Conservation (phyloP, 2,113 vertebrate species). For the Pongo pygmaeus region DNA sequence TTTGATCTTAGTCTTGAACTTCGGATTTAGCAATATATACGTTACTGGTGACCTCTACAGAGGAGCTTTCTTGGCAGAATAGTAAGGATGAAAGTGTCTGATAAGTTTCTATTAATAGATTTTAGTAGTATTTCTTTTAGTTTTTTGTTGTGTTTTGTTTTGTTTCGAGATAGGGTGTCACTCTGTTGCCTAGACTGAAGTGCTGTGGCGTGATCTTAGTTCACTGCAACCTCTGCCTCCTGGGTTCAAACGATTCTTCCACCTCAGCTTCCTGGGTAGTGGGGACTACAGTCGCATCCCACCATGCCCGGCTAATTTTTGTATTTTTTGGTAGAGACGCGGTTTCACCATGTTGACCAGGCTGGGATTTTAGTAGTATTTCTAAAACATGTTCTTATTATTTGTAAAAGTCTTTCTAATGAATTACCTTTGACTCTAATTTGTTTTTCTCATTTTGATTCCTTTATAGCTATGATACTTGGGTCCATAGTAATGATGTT, state of each 20-base stretch:
- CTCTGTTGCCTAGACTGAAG: too few species aligned
- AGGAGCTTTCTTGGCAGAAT: not conserved
- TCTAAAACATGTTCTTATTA: not conserved
- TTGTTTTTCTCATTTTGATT: not conserved
- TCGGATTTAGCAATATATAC: not conserved
- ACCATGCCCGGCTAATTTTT: too few species aligned
- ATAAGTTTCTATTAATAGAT: not conserved
- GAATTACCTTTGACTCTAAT: slow-evolving; percentile 23
- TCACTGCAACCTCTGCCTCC: too few species aligned
- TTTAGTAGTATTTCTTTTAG: not conserved
- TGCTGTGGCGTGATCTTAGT: too few species aligned
- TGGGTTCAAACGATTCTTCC: too few species aligned
- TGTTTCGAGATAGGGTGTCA: too few species aligned
- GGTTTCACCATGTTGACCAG: too few species aligned
- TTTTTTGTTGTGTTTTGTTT: too few species aligned
- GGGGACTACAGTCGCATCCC: too few species aligned
- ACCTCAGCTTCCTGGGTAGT: too few species aligned
- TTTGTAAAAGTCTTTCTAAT: not conserved
- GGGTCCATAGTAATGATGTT: slow-evolving; percentile 93
- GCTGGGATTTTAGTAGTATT: not conserved
- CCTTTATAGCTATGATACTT: slow-evolving; percentile 93
- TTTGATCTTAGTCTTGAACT: not conserved
- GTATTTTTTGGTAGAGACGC: too few species aligned
- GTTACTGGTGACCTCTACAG: not conserved
- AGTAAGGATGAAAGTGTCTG: not conserved